Percentiles rank a stretch among this genome's conserved stretches.
Conservation (phyloP, 2,113 vertebrate species). For the Clarias batrachus region DNA sequence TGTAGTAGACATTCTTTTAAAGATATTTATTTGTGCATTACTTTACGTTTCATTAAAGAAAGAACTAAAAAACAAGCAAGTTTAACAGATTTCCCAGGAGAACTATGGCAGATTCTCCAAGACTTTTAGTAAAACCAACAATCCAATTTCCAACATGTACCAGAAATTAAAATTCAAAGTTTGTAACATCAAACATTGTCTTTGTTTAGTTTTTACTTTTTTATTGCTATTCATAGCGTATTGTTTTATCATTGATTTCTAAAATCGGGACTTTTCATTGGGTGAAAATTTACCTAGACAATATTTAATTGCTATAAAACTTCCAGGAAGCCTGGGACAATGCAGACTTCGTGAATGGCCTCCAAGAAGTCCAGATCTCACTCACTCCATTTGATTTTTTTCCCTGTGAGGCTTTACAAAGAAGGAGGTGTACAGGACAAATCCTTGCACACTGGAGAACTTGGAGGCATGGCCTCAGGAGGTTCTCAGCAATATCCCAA, state of each 20-base stretch:
- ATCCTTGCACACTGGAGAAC: too few species aligned
- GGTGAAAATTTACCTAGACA: too few species aligned
- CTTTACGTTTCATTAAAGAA: not conserved
- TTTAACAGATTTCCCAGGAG: not conserved
- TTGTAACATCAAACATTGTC: not conserved
- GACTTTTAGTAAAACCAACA: not conserved
- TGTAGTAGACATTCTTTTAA: not conserved
- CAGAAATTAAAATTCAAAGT: not conserved
- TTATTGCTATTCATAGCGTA: not conserved
- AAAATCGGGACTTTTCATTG: too few species aligned
- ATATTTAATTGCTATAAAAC: too few species aligned
- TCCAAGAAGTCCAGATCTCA: too few species aligned
- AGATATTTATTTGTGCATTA: not conserved
- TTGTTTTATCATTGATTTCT: not conserved
- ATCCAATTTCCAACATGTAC: not conserved
- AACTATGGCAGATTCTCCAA: not conserved
- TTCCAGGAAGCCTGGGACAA: too few species aligned
- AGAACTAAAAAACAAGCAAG: not conserved
- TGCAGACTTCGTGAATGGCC: too few species aligned
- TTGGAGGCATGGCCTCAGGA: too few species aligned
- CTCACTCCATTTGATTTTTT: too few species aligned
- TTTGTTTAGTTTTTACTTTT: not conserved
- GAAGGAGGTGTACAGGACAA: too few species aligned
- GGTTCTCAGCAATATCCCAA: too few species aligned
- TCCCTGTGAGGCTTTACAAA: too few species aligned